These are phyloP conservation scores for Andrena haemorrhoa DNA, from an alignment of 2,888 invertebrate species.

Conservation along the genomic window DNA sequence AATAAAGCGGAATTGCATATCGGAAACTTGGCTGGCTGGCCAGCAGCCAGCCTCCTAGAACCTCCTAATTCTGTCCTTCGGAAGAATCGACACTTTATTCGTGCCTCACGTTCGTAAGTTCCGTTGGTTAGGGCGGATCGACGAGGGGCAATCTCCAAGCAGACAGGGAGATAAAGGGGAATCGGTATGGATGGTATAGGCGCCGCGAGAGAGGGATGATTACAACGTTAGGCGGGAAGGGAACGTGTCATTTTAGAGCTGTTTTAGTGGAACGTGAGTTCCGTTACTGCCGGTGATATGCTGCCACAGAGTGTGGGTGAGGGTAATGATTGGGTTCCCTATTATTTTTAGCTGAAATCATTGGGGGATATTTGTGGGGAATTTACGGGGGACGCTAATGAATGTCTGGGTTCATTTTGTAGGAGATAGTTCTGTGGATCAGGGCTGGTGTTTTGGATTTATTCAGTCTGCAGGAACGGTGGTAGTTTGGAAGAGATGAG, in stretches of 20 bases:
- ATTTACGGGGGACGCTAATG: too few relatives aligned
- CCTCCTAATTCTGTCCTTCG: constrained; percentile 75
- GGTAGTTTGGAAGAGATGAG: too few relatives aligned
- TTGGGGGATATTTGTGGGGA: too few relatives aligned
- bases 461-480: too few relatives aligned
- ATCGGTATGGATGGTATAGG: constrained; percentile 30
- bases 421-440: too few relatives aligned
- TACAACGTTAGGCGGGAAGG: constrained; percentile 1
- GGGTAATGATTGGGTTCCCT: not conserved
- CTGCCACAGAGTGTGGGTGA: not conserved
- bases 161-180: constrained; percentile 43
- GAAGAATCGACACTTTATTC: constrained; percentile 72
- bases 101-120: constrained; percentile 56
- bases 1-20: constrained; percentile 82
- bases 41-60: constrained; percentile 62
- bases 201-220: constrained; percentile 5
- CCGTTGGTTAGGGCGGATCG: constrained; percentile 40
- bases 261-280: not conserved
- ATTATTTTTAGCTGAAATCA: too few relatives aligned
- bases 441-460: too few relatives aligned
- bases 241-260: constrained; percentile 4
- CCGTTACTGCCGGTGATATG: not conserved
- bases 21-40: constrained; percentile 76
- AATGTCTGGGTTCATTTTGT: too few relatives aligned
- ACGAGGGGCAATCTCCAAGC: constrained; percentile 49